These are phyloP conservation scores for Xanthostigma xanthostigma DNA, from an alignment of 2,888 invertebrate genomes.

Conservation along the genomic window DNA sequence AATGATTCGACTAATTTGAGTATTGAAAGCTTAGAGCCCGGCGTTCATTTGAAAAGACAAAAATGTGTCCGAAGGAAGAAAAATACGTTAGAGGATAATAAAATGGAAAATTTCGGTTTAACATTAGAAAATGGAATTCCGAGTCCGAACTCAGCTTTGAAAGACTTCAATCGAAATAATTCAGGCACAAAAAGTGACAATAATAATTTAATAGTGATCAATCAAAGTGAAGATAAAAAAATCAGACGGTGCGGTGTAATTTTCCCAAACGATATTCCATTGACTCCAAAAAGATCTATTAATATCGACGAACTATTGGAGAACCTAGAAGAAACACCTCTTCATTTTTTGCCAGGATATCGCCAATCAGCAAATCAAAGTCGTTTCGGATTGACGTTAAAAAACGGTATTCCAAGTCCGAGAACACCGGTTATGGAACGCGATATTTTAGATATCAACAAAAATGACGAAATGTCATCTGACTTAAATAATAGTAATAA, in stretches of 20 bases:
- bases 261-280: constrained; percentile 4
- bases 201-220: constrained; percentile 7
- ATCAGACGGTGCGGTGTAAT: constrained; percentile 13
- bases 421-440: constrained; percentile 12
- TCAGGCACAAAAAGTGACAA: constrained; percentile 1
- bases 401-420: constrained; percentile 25
- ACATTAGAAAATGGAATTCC: constrained; percentile 5
- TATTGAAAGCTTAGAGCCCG: constrained; percentile 15
- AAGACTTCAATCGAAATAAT: constrained; percentile 1
- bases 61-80: constrained; percentile 38
- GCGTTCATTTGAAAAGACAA: constrained; percentile 34
- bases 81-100: constrained; percentile 9
- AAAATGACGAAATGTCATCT: constrained; percentile 7
- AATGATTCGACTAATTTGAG: constrained; percentile 7
- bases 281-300: background rate
- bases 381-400: constrained; percentile 18
- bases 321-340: constrained; percentile 7
- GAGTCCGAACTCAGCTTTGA: constrained; percentile 3
- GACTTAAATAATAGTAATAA: too few relatives aligned
- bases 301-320: constrained; percentile 7
- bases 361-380: background rate
- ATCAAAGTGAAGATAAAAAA: constrained; percentile 2
- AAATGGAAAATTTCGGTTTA: constrained; percentile 10
- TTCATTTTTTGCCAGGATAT: constrained; percentile 4
- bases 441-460: constrained; percentile 1